phyloP scores from a whole-genome alignment of 2,888 invertebrate genomes.

The Mythimna impura region DNA sequence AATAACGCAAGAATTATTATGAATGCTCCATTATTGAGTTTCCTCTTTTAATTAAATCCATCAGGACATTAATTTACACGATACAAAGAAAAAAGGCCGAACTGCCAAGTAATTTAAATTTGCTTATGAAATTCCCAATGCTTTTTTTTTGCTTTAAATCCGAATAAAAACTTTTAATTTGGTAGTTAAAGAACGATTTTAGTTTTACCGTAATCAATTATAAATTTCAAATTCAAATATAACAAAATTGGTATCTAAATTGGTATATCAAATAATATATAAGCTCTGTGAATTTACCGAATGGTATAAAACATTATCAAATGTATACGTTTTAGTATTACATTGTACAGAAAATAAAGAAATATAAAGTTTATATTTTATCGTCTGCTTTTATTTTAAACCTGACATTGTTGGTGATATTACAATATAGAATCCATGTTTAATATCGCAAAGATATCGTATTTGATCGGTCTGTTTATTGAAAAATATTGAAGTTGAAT shows the following conservation, averaged over 20 bases:
- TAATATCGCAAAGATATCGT: neutral
- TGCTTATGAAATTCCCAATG: neutral
- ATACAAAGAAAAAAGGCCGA: neutral
- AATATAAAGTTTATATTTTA: slow-evolving; percentile 61
- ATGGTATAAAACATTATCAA: slow-evolving; percentile 54
- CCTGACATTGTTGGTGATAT: slow-evolving; percentile 33
- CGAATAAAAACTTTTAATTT: neutral
- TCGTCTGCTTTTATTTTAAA: slow-evolving; percentile 52
- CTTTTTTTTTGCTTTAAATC: neutral
- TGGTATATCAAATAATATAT: neutral
- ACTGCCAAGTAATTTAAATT: neutral
- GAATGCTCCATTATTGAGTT: neutral
- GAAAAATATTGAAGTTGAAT: neutral
- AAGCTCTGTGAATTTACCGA: slow-evolving; percentile 32
- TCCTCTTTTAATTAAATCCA: neutral
- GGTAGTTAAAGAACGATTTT: neutral
- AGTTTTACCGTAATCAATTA: neutral
- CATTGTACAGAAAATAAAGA: slow-evolving; percentile 74
- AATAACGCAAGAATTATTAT: neutral
- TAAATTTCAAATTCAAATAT: neutral
- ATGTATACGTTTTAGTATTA: slow-evolving; percentile 89
- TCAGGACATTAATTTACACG: neutral
- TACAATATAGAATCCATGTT: slow-evolving; percentile 15
- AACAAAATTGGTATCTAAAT: neutral
- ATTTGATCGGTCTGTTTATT: slow-evolving; percentile 14